These are phyloP conservation scores for Noctua janthe DNA, from an alignment of 2,888 invertebrate species.

Conservation along the genomic window DNA sequence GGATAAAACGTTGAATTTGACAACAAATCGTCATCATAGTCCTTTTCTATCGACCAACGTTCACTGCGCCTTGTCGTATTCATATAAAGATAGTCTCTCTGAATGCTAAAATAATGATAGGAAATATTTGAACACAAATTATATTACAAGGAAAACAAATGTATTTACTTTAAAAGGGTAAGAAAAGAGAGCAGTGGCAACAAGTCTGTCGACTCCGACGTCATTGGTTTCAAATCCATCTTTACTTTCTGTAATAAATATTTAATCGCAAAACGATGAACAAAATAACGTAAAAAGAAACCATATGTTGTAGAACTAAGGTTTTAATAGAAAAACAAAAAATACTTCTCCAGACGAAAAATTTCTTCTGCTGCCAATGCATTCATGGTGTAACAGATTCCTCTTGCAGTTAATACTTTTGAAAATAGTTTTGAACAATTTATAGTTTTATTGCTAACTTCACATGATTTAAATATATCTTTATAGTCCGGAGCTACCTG, in stretches of 20 bases:
- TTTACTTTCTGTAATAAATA: background rate
- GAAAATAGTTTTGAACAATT: conserved; percentile 7
- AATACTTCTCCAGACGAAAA: conserved; percentile 13
- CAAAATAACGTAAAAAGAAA: background rate
- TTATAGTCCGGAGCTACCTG: conserved; percentile 22
- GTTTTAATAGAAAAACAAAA: background rate
- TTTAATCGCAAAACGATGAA: background rate
- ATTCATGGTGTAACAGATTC: conserved; percentile 29
- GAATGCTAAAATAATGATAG: conserved; percentile 55
- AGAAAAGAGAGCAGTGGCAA: background rate
- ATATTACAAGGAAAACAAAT: background rate
- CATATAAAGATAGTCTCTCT: conserved; percentile 67
- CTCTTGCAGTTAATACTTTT: conserved; percentile 24
- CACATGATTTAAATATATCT: conserved; percentile 16
- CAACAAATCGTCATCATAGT: conserved; percentile 56
- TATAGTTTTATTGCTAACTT: background rate
- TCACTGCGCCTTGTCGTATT: conserved; percentile 27
- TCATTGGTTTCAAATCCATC: background rate
- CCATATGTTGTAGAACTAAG: background rate
- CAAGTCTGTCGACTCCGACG: background rate
- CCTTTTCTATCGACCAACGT: conserved; percentile 68
- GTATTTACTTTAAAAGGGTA: background rate
- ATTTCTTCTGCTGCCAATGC: conserved; percentile 17
- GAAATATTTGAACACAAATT: background rate
- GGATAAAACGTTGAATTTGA: conserved; percentile 65